Base-by-base conservation (phyloP, 2,113 vertebrate genomes). In the Emydocephalus ijimae region DNA sequence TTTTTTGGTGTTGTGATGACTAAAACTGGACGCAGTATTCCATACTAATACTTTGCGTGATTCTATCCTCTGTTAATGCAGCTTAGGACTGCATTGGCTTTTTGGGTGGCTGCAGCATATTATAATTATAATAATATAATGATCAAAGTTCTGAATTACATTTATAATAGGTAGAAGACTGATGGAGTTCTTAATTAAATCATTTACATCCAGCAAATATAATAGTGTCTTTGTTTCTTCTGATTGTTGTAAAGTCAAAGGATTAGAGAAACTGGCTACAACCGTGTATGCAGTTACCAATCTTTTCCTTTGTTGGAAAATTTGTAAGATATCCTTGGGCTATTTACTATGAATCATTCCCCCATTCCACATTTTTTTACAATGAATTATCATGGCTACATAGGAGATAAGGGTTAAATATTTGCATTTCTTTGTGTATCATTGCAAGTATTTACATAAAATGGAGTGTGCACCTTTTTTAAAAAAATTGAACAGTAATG, bases 151-250 rank as follows among this genome's bases (percentile, higher is more conserved):
- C 93, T 91, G 61, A 90, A 81, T 43, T 92, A 59, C 39, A 55
- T 29, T n/a, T 69, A 18, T 57, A n/a, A 14, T 90, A 93, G 92
- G 87, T 50, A 91, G 55, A 81, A 92, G 85, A 55, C 91, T 21
- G 86, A 92, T 61, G 93, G 81, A 91, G 92, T 89, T 64, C 15
- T 54, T 95, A 4, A 1, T 0, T 0, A 26, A 91, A 87, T 93
- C 88, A 89, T 94, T 87, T 85, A 93, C 85, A 92, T 92, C 74
- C 91, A 43, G 20, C 43, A 61, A 45, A 69, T 69, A 54, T 39
- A 74, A 24, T 81, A 81, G 24, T 15, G 34, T 43, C 74, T 93
- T 90, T 50, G 1, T 93, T 90, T 57, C 1, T 87, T 89, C 88
- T 23, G 8, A 48, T 86, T 92, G 48, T 59, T 23, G 74, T 50